phyloP scores from a whole-genome alignment of 92 coral and sea anemone species.

The Parazoanthus darwini region DNA sequence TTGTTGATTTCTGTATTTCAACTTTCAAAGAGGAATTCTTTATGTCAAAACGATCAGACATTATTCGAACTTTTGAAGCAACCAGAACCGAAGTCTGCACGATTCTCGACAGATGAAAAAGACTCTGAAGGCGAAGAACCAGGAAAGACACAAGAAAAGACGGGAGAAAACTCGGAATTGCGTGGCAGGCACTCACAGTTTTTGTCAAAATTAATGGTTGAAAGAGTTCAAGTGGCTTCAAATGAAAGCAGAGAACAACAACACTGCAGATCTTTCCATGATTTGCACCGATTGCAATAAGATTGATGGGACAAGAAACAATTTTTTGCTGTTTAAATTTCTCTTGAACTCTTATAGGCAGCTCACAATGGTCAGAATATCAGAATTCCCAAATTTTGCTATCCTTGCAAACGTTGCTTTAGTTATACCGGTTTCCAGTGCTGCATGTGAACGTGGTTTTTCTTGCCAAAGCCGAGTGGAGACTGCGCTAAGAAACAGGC shows the following conservation, averaged over 20 bases:
- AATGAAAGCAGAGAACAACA: constrained; percentile 2
- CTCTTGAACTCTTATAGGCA: constrained; percentile 16
- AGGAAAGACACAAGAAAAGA: constrained; percentile 4
- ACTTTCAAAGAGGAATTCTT: constrained; percentile 10
- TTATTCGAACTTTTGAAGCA: constrained; percentile 4
- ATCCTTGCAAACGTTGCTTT: constrained; percentile 6
- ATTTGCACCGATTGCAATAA: constrained; percentile 21
- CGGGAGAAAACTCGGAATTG: neutral
- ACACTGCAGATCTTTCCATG: constrained; percentile 24
- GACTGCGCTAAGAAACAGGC: constrained; percentile 25
- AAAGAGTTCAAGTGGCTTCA: constrained; percentile 17
- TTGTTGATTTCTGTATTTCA: constrained; percentile 26
- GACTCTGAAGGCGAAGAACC: neutral
- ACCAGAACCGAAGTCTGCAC: constrained; percentile 12
- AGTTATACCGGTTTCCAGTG: constrained; percentile 29
- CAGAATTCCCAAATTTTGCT: no score
- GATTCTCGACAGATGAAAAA: no score
- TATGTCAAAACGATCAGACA: constrained; percentile 21
- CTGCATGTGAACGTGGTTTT: constrained; percentile 28
- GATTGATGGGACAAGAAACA: neutral
- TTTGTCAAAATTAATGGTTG: constrained; percentile 19
- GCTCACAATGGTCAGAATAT: constrained; percentile 8
- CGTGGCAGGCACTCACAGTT: constrained; percentile 25
- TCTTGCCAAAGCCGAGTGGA: constrained; percentile 4
- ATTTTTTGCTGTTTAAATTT: constrained; percentile 14